Evolutionary conservation across 2,113 vertebrate species (phyloP).

Genomic region (Calonectris borealis): DNA sequence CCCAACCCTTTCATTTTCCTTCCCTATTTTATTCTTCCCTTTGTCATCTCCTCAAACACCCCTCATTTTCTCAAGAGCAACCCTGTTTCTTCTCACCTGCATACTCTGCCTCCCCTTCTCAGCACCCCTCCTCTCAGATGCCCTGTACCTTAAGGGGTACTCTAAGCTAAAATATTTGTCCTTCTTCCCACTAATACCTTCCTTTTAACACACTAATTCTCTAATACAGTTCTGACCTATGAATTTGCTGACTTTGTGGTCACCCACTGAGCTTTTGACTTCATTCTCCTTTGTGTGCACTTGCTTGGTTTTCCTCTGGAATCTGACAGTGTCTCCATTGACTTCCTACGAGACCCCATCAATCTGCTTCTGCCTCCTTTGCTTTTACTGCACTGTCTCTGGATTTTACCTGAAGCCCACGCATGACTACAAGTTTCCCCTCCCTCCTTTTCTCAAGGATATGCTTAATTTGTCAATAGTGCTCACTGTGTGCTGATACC

Average conservation of each 20-base stretch:
- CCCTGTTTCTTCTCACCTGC: background rate
- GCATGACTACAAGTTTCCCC: background rate
- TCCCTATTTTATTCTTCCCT: background rate
- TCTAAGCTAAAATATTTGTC: background rate
- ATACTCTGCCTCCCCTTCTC: background rate
- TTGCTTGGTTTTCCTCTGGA: background rate
- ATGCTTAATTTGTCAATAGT: background rate
- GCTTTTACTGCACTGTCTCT: background rate
- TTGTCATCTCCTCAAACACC: background rate
- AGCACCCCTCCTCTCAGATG: background rate
- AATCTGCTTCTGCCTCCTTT: background rate
- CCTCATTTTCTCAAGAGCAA: background rate
- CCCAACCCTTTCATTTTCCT: background rate
- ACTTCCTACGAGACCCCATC: background rate
- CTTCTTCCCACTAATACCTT: background rate
- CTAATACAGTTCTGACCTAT: background rate
- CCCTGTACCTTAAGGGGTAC: background rate
- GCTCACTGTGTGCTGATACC: background rate
- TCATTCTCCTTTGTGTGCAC: background rate
- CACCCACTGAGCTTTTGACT: background rate
- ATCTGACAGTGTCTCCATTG: background rate
- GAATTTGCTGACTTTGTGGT: background rate
- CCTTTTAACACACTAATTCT: background rate
- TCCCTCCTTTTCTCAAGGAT: background rate
- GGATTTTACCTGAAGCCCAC: background rate